Base-by-base conservation (phyloP, 1,140 invertebrate species). In the Bursaphelenchus mucronatus region DNA sequence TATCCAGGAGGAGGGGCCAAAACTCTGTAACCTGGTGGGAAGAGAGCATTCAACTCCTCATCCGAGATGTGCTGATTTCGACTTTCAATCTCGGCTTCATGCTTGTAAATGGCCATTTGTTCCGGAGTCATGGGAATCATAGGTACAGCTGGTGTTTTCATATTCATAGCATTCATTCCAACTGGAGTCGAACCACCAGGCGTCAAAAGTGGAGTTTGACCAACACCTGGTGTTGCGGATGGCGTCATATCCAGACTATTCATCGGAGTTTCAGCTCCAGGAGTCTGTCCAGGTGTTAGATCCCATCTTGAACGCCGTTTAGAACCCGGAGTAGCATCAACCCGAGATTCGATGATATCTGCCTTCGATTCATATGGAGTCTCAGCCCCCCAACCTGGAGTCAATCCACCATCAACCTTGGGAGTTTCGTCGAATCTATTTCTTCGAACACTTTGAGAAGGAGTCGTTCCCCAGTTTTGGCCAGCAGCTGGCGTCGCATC, bases 341-440 rank as follows among this genome's bases (percentile, higher is more conserved):
- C 85, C 80, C 93, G 91, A 3, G 87, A 87, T 15, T 85, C 84
- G 8, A 73, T 80, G 3, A 85, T 87, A 19, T 86, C 87, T 21
- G 71, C 77, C 56, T 94, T 86, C 79, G 97, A 92, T 0, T 93
- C 93, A 64, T 91, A 87, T 0, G 95, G 95, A 0, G 95, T 98
- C 84, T 99, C 95, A 11, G 94, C 93, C 78, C 84, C 84, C 89
- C 95, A 97, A 45, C 69, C 77, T 43, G 72, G 73, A 30, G 71
- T 74, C 56, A 73, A 49, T 43, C 63, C 75, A n/a, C 69, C 67
- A 43, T 61, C 61, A 49, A 74, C 83, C 82, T 96, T 94, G 0
- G 95, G 94, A 3, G 95, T 98, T 84, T 98, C 95, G 85, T 98
- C 96, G 95, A 95, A 99, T 64, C 96, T 87, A 84, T 98, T 98